phyloP scores from a whole-genome alignment of 2,888 invertebrate genomes.

The Apotomis betuletana region DNA sequence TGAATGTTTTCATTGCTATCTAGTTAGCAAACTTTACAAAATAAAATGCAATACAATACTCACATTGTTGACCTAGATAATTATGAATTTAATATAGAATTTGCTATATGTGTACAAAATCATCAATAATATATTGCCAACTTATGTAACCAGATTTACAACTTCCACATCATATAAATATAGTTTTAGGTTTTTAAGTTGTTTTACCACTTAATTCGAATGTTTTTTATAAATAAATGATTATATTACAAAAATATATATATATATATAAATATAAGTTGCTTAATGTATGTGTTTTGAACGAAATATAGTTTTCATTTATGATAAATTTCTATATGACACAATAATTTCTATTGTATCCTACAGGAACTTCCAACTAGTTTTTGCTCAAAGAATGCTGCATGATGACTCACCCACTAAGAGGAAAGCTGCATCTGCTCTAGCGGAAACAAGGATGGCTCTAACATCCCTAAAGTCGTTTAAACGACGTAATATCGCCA shows the following conservation, averaged over 20 bases:
- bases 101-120: too few species aligned
- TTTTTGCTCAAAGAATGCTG: conserved; percentile 86
- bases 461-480: conserved; percentile 89
- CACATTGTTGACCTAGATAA: conserved; percentile 13
- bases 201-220: too few species aligned
- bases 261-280: too few species aligned
- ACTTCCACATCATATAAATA: not conserved
- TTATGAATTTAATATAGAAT: not conserved
- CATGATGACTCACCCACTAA: conserved; percentile 85
- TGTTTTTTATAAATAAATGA: too few species aligned
- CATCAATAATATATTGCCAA: not conserved
- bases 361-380: conserved; percentile 88
- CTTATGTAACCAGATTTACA: not conserved
- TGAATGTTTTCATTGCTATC: not conserved
- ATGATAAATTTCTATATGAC: not conserved
- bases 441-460: conserved; percentile 89
- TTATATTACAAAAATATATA: too few species aligned
- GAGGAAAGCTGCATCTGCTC: conserved; percentile 82
- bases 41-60: not conserved
- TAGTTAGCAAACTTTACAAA: not conserved
- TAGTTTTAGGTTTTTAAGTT: too few species aligned
- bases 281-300: not conserved
- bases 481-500: conserved; percentile 81
- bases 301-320: too few species aligned
- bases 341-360: too few species aligned